Evolutionary conservation across 2,113 vertebrate species (phyloP), one percentile per base, ranked within the genome.

Genomic region (Otocyon megalotis): DNA sequence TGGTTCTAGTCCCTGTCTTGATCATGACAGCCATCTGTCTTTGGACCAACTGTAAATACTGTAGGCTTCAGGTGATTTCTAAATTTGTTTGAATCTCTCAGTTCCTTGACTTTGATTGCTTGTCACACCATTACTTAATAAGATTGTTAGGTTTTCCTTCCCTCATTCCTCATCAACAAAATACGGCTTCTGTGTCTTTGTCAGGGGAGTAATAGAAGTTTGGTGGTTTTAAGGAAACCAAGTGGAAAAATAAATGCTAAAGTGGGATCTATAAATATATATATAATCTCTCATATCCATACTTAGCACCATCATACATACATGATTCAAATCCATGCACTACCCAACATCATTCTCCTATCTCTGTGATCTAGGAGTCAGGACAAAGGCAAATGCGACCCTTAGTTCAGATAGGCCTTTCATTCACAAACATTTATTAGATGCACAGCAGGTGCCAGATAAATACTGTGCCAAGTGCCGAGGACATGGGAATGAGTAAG

Each of bases 151-250:
- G 8, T 80, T 92, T 84, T 94, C n/a, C 35, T 50, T 71, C 71
- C 26, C 54, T 69, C 85, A 94, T 82, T 54, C 54, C 77, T 69
- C 8, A 22, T 93, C 37, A 86, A 83, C 32, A 93, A 82, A 90
- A 69, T 53, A 74, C 63, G 8, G 58, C 56, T 93, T 85, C 54
- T 81, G 53, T 80, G 20, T 93, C 4, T 69, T 7, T 22, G 67
- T 96, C 26, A 77, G 48, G 76, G 30, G 67, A 53, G n/a, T 90
- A 2, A 20, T 35, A 56, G 43, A 96, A 88, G 56, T 77, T 60
- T 87, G 32, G 22, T 94, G 16, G 22, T 93, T 87, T 95, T 90
- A 74, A 96, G 74, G 43, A 88, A 80, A 63, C 54, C 84, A 71
- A 88, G 81, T 89, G 30, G 60, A 26, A 67, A 96, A 79, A 53